These are phyloP conservation scores for Mizuhopecten yessoensis DNA, from an alignment of 1,140 invertebrate genomes.

Conservation along the genomic window DNA sequence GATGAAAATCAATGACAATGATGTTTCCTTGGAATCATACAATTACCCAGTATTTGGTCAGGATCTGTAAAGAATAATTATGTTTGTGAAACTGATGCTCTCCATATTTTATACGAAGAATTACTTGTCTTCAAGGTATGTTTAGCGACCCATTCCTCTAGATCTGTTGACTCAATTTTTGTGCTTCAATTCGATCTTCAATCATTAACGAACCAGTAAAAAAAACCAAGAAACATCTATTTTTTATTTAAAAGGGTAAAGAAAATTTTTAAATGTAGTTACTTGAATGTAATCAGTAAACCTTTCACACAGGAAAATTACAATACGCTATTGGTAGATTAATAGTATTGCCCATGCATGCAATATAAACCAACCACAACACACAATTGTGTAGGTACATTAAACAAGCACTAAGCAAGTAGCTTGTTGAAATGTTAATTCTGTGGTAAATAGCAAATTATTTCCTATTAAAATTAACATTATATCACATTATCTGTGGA, in stretches of 20 bases:
- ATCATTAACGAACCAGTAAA: too few relatives aligned
- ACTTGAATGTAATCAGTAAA: too few relatives aligned
- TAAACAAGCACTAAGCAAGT: background rate
- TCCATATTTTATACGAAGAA: too few relatives aligned
- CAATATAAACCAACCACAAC: background rate
- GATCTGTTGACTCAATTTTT: too few relatives aligned
- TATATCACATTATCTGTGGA: background rate
- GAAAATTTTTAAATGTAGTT: too few relatives aligned
- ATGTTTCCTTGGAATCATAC: background rate
- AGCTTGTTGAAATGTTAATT: background rate
- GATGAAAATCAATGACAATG: background rate
- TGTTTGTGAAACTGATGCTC: background rate
- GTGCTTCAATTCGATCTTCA: too few relatives aligned
- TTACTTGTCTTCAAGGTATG: too few relatives aligned
- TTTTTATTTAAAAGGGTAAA: too few relatives aligned
- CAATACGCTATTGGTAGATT: background rate
- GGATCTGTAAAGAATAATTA: slow-evolving; percentile 34
- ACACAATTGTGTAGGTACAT: background rate
- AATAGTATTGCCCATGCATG: background rate
- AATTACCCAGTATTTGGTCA: background rate
- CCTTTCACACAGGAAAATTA: background rate
- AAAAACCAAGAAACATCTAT: too few relatives aligned
- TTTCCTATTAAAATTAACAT: background rate
- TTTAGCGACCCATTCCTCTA: too few relatives aligned
- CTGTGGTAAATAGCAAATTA: background rate